Base-by-base conservation (phyloP, 2,113 vertebrate species). In the Apodemus sylvaticus region DNA sequence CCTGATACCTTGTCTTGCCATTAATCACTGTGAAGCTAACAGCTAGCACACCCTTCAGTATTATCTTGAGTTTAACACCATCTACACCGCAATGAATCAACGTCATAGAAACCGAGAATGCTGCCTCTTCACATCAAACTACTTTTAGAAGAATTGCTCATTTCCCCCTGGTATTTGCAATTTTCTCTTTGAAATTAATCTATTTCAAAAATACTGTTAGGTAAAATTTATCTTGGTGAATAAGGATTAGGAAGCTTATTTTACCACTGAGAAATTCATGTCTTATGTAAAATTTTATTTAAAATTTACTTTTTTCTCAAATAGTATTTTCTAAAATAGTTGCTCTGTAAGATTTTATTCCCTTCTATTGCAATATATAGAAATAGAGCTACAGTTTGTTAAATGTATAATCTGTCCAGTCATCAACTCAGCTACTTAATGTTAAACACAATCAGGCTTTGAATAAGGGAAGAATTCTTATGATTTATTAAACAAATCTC, bases 1-100 rank as follows among this genome's bases (percentile, higher is more conserved):
- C 77, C 58, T 96, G 97, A 89, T 98, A 97, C 90, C 95, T 99
- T 98, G 98, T 98, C 98, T 98, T 98, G 98, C 98, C 98, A 99
- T 99, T 99, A 99, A 99, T 99, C 99, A 99, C 98, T 97, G 97
- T 98, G 98, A 99, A 99, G 98, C 98, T 99, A 99, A 99, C 98
- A 98, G 98, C 98, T 98, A 98, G 95, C 97, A 97, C 92, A 98
- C 95, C 95, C 98, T 95, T 98, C 93, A 98, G 96, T 93, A 92
- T 89, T 98, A 96, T 95, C 93, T 97, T 97, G 93, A 97, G 89
- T 98, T 98, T 98, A 98, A 98, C 91, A 98, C 92, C 97, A 74
- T 97, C 94, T 96, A 96, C 53, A 91, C 36, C 92, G 83, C 91
- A 98, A 98, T 98, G 97, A 98, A 98, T 98, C 97, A 98, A 98